A percentile compares a stretch with the other conserved stretches of the same genome.
Conservation (phyloP, 30 jellyfish, hydroid and myxozoan genomes). For the Hydractinia symbiolongicarpus region DNA sequence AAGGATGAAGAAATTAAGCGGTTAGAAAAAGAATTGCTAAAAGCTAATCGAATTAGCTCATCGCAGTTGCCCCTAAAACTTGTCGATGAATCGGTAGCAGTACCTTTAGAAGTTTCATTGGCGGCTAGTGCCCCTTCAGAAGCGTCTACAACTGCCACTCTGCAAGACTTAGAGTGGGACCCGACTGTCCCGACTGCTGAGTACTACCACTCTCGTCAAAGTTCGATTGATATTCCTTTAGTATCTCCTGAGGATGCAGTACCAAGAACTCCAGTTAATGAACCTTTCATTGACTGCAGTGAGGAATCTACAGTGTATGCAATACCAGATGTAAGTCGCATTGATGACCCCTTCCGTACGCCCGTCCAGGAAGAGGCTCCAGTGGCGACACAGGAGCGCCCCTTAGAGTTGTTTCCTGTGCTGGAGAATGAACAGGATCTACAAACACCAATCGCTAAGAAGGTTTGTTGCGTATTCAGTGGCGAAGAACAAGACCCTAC, state of each 20-base stretch:
- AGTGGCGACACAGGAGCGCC: neutral
- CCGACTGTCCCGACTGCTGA: constrained; percentile 17
- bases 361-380: neutral
- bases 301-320: neutral
- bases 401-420: too few relatives aligned
- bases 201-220: neutral
- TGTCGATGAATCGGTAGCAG: constrained; percentile 7
- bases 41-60: neutral
- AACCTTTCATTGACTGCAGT: neutral
- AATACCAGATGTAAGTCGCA: neutral
- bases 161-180: constrained; percentile 24
- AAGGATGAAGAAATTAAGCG: neutral
- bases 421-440: too few relatives aligned
- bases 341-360: too few relatives aligned
- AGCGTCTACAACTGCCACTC: constrained; percentile 22
- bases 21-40: neutral
- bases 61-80: neutral
- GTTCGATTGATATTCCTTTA: neutral
- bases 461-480: too few relatives aligned
- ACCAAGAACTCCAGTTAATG: neutral
- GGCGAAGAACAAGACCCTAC: neutral
- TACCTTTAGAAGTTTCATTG: constrained; percentile 19
- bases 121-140: constrained; percentile 8
- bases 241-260: neutral
- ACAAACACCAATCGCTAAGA: too few relatives aligned